Evolutionary conservation across 2,797 vertebrate species (phyloP).

Genomic region (Vultur gryphus): DNA sequence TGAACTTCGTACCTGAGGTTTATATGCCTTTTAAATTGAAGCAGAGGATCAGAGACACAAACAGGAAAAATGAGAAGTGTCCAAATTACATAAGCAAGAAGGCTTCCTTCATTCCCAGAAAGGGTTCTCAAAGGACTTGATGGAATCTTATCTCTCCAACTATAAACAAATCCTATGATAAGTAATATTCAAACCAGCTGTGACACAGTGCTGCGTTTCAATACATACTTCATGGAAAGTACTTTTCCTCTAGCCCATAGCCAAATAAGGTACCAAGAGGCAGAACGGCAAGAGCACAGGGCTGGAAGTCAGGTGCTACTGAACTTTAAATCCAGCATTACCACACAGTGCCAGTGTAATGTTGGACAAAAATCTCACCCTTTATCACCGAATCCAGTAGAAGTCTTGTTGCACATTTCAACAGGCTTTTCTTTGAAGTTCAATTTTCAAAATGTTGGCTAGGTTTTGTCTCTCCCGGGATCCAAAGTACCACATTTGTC

Average conservation of each 20-base stretch:
- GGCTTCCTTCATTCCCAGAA: constrained; percentile 1
- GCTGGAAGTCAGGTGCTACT: background rate
- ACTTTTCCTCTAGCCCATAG: background rate
- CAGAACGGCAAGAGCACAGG: background rate
- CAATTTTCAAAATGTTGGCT: background rate
- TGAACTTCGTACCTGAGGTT: background rate
- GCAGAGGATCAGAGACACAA: background rate
- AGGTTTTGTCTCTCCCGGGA: background rate
- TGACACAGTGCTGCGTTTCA: background rate
- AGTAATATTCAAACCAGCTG: background rate
- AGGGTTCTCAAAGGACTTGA: background rate
- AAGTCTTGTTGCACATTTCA: background rate
- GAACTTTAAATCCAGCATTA: background rate
- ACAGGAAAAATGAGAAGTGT: background rate
- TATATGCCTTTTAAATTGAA: background rate
- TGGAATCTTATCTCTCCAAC: background rate
- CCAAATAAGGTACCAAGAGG: background rate
- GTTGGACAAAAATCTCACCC: background rate
- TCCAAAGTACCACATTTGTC: background rate
- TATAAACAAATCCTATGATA: background rate
- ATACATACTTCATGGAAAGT: background rate
- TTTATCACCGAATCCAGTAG: background rate
- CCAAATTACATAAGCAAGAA: constrained; percentile 3
- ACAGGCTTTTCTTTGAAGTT: background rate
- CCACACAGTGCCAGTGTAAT: background rate